Evolutionary conservation across 2,888 invertebrate genomes (phyloP), one percentile per base, ranked within the genome.

Genomic region (Agrypnus murinus): DNA sequence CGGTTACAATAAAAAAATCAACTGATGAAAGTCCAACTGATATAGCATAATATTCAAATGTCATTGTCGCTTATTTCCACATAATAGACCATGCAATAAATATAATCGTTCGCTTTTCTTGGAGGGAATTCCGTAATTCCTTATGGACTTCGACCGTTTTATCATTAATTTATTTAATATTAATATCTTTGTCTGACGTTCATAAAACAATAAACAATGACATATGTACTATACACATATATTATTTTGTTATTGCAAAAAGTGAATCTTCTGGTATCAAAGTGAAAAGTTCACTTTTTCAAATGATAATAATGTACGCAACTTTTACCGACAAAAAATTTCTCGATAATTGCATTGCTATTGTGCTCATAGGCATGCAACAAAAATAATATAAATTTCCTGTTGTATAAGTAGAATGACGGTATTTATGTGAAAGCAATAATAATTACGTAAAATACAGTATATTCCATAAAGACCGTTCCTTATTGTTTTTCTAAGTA

Each of bases 21-120:
- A 25, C 40, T 14, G 58, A 38, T 25, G 12, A 25, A 58, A 58
- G 58, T 58, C 58, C 58, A 58, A 10, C 10, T 43, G 58, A 58
- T 58, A 34, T 34, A n/a, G 25, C 5, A 25, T 5, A 25, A 25
- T 25, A 25, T 17, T 4, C 32, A 19, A 58, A 58, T 31, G 38
- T 38, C 43, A 58, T 43, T 43, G 40, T 40, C 31, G 34, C 5
- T 55, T 46, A 58, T 43, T 40, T 12, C 19, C 40, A 36, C 15
- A 55, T 55, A 40, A 25, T 14, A 25, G 8, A n/a, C n/a, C 25
- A 58, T 17, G 38, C 17, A 46, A 46, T 46, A 9, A 15, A 17
- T 10, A n/a, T 15, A 43, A 17, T n/a, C 9, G 34, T 36, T 5
- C 15, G 2, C 3, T 38, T 34, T 43, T 58, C 58, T 12, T 31